Base-by-base conservation (phyloP, 1,140 invertebrate species). In the Zaprionus ornatus region DNA sequence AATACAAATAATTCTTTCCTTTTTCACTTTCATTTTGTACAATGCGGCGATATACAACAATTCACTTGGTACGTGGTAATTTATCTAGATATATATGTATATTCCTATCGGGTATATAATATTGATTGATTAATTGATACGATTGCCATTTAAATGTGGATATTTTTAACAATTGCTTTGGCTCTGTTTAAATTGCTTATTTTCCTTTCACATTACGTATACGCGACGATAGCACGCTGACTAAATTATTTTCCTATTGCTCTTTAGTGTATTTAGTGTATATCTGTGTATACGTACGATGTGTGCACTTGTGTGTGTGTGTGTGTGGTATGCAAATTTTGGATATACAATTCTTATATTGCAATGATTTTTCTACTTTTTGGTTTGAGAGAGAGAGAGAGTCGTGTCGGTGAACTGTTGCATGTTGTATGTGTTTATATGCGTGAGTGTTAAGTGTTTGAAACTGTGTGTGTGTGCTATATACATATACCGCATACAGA, bases 111-210 rank as follows among this genome's bases (percentile, higher is more conserved):
- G 21, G 15, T 48, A 32, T 66, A 54, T 57, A 48, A 57, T 61
- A 67, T 73, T 74, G 63, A 83, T 82, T 73, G 78, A 80, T 77
- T 84, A 59, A 64, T 74, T 82, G 61, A 80, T 74, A 77, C 56
- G 45, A 21, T 79, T 73, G 69, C 79, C 59, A 72, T 74, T 87
- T 77, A 65, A 75, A 65, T 71, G 73, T 71, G 60, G 54, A 75
- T 75, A 76, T 76, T 72, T 72, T 72, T 77, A 73, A 77, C 74
- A 77, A 73, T 77, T 77, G 70, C 63, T 77, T 77, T 73, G 74
- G 69, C 25, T 72, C 42, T 32, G 29, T 56, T 73, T 74, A 45
- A 45, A 75, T 65, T 75, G 73, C 74, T 67, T 77, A 56, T 74
- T 64, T 64, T 50, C 12, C 15, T 57, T 66, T 63, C 61, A 52